Base-by-base conservation (phyloP, 2,888 invertebrate species). In the Stenurella melanura region DNA sequence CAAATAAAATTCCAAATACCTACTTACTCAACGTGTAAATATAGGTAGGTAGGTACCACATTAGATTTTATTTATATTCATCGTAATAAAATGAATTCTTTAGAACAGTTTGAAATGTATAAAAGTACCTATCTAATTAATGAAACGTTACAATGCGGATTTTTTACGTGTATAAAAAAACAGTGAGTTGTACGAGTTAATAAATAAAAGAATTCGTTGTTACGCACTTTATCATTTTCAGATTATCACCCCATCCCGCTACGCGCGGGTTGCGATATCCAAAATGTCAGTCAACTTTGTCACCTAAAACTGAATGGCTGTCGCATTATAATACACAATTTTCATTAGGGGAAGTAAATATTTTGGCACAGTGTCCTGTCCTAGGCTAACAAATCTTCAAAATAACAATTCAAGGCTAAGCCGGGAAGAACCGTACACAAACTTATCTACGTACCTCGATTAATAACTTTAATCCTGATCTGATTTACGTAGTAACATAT, bases 321-420 rank as follows among this genome's bases (percentile, higher is more conserved):
- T n/a, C 21, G 6, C 15, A n/a, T 19, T 26, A 19, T 50, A 56
- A 19, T 17, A 67, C 3, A 67, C 5, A 15, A 26, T 67, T 54
- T 56, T 21, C 9, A 54, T 7, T 11, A n/a, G 18, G 26, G 15
- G 50, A 54, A 66, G 21, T 19, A 6, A n/a, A 54, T 30, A 63
- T 63, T 72, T 68, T 74, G 57, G 15, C 64, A 57, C 56, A 26
- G 10, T 71, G 42, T 63, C 61, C 54, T 73, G 84, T 79, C 83
- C 83, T 84, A 83, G 81, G 81, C 72, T 82, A 85, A 84, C 83
- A 84, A 84, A 82, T 81, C 80, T 77, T 77, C 74, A 75, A 83
- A 82, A 82, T 81, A 81, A 78, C 80, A 79, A 81, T 79, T 86
- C 86, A 86, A 86, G 86, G 86, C 85, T 85, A 85, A 76, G 84